Base-by-base conservation (phyloP, 2,888 invertebrate genomes). In the Acronicta psi region DNA sequence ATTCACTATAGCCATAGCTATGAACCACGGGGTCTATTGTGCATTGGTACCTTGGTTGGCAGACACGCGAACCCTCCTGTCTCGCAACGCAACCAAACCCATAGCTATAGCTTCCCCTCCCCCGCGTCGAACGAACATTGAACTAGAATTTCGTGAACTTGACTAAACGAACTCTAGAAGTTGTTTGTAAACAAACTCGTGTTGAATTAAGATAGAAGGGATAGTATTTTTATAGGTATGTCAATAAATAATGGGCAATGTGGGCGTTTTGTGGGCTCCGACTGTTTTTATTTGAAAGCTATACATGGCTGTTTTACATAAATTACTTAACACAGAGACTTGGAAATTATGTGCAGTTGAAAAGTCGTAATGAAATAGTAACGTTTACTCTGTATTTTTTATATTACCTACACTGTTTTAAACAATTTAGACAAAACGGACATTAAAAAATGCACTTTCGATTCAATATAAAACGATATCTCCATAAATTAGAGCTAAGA, bases 1-100 rank as follows among this genome's bases (percentile, higher is more conserved):
- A 80, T 66, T 80, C 75, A 54, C 76, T 81, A 88, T 82, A 88
- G 59, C 76, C 87, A 90, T 90, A 89, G 75, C 85, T 89, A 88
- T 72, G 71, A 82, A 73, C 82, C 82, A 90, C 85, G 88, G 89
- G 87, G 86, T 85, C 89, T 85, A 89, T 92, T 92, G 90, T 92
- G 69, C 81, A 73, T 58, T 59, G 64, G 67, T 81, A 80, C 84
- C 83, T 77, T 79, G 71, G 82, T 79, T 79, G 87, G 88, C 88
- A 93, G 90, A 92, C 92, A 89, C 84, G 89, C 90, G 81, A 90
- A 89, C 91, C 92, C 91, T 87, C 88, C 83, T 79, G 77, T 73
- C 68, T 71, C 77, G 73, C 67, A 79, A 77, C 77, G 73, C 67
- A 79, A 77, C 72, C 55, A 81, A 77, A 83, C 70, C 81, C 81